These are phyloP conservation scores for Clinocottus analis DNA, from an alignment of 2,113 vertebrate species.

Conservation along the genomic window DNA sequence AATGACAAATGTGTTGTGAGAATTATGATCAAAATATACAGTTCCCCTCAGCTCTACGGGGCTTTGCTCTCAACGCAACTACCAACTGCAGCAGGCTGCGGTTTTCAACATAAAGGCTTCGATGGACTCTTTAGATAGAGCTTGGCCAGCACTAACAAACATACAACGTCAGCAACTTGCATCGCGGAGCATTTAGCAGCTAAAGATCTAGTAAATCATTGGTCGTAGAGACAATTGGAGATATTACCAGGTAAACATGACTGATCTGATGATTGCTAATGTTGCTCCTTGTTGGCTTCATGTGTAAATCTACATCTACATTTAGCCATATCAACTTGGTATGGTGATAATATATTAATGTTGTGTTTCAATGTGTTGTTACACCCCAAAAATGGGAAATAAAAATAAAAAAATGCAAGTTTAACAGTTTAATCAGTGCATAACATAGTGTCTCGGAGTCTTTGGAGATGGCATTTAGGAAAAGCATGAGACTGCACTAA, in stretches of 20 bases:
- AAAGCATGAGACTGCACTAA: not conserved
- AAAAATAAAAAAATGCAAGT: not conserved
- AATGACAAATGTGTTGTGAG: too few species aligned
- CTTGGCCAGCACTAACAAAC: not conserved
- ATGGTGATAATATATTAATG: not conserved
- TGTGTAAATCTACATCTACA: not conserved
- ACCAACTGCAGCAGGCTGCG: not conserved
- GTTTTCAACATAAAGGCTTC: not conserved
- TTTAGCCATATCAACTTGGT: not conserved
- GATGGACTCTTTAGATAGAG: not conserved
- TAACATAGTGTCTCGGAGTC: too few species aligned
- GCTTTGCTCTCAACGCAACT: not conserved
- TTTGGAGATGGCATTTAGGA: constrained; percentile 14
- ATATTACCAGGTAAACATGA: not conserved
- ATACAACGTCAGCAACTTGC: not conserved
- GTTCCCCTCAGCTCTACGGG: not conserved
- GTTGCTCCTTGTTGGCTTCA: not conserved
- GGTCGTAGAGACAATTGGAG: not conserved
- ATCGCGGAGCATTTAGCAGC: not conserved
- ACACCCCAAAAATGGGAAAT: not conserved
- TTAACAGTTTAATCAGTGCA: not conserved
- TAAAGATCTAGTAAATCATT: not conserved
- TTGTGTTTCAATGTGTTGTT: not conserved
- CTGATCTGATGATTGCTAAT: not conserved
- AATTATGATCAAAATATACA: not conserved